A percentile compares a stretch with the other conserved stretches of the same genome.
Conservation (phyloP, 2,113 vertebrate species). For the Pogonocichla stellata region DNA sequence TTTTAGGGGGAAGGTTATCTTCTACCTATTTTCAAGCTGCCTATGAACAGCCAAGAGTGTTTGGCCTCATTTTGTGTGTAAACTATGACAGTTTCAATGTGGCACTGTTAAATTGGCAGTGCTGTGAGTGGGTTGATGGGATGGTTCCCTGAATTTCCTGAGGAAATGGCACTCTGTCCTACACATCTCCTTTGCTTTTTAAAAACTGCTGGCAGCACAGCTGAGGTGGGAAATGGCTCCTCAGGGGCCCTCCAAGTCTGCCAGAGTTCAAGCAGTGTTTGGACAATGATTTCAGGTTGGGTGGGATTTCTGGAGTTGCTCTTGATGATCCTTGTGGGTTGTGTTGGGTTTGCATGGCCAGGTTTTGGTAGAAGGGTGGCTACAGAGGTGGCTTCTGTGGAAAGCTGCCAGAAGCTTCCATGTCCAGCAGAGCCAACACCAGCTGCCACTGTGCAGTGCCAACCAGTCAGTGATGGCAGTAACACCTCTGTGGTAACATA, state of each 20-base stretch:
- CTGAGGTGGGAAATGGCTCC: background rate
- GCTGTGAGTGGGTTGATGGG: background rate
- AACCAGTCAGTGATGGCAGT: background rate
- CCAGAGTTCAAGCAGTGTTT: background rate
- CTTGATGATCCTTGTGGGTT: background rate
- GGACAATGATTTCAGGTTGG: background rate
- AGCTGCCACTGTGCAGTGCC: background rate
- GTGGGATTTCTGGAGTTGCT: background rate
- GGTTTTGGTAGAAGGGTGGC: background rate
- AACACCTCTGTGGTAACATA: background rate
- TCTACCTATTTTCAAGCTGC: background rate
- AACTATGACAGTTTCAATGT: background rate
- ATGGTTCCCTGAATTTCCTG: background rate
- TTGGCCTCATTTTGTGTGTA: background rate
- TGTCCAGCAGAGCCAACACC: background rate
- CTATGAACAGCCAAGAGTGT: background rate
- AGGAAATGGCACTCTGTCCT: background rate
- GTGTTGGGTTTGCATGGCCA: background rate
- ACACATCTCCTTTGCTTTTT: background rate
- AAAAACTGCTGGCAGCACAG: background rate
- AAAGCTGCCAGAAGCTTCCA: background rate
- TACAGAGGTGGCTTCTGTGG: background rate
- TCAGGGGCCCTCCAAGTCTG: background rate
- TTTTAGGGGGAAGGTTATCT: background rate
- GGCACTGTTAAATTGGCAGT: background rate